phyloP scores from a whole-genome alignment of 2,113 vertebrate species.

The Boulengeromyrus knoepffleri region DNA sequence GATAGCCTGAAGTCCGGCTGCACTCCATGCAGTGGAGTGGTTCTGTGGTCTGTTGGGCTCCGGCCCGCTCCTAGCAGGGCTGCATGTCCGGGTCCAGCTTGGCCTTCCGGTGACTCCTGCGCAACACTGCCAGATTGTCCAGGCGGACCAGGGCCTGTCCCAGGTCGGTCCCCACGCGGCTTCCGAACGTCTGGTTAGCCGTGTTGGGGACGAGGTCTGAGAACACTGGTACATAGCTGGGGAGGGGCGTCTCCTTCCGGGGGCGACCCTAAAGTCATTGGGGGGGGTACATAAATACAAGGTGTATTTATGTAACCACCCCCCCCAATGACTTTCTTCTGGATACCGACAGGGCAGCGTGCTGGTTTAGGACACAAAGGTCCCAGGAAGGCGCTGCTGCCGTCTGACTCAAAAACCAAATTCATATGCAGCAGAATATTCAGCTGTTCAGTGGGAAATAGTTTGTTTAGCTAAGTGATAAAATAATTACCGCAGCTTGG shows the following conservation, averaged over 20 bases:
- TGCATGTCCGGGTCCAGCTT: conserved; percentile 60
- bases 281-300: neutral
- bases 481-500: neutral
- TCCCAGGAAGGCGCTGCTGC: neutral
- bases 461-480: neutral
- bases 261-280: conserved; percentile 51
- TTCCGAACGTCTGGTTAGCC: conserved; percentile 59
- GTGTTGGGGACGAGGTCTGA: conserved; percentile 64
- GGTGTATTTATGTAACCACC: no score
- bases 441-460: neutral
- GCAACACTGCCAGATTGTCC: conserved; percentile 57
- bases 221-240: conserved; percentile 50
- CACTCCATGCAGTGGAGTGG: neutral
- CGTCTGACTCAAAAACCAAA: neutral
- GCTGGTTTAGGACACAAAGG: neutral
- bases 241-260: conserved; percentile 54
- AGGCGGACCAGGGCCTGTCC: conserved; percentile 59
- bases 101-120: conserved; percentile 44
- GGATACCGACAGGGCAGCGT: neutral
- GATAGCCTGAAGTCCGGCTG: neutral
- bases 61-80: conserved; percentile 37
- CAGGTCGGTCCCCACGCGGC: conserved; percentile 60
- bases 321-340: neutral
- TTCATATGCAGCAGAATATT: neutral
- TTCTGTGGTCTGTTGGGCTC: conserved; percentile 7